Evolutionary conservation across 1,140 invertebrate genomes (phyloP).

Genomic region (Heliconius hewitsoni): DNA sequence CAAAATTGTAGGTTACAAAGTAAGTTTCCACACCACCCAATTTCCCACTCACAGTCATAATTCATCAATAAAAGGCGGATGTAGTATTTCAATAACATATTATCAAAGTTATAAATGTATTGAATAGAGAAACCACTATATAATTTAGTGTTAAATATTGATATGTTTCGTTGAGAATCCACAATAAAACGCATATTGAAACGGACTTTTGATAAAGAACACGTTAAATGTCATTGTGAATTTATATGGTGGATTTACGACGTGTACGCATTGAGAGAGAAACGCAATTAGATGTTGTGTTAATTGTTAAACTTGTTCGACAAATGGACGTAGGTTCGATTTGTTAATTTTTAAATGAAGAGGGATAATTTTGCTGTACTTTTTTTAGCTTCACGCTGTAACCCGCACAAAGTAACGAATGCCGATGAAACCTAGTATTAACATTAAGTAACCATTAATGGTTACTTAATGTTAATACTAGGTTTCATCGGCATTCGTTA

Average conservation of each 20-base stretch:
- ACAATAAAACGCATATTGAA: constrained; percentile 17
- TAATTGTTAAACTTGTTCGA: neutral
- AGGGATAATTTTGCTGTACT: no score
- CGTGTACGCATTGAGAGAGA: neutral
- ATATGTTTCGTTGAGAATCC: neutral
- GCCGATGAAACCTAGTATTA: no score
- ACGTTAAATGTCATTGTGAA: constrained; percentile 15
- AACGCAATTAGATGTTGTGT: neutral
- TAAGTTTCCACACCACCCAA: neutral
- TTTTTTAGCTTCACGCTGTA: no score
- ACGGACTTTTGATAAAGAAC: constrained; percentile 14
- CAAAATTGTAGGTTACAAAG: neutral
- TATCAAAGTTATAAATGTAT: constrained; percentile 24
- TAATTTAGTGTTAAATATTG: constrained; percentile 30
- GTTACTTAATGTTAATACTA: no score
- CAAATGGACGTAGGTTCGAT: neutral
- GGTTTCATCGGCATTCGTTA: no score
- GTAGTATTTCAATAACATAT: constrained; percentile 25
- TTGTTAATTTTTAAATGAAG: neutral
- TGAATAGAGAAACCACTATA: constrained; percentile 24
- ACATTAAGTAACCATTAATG: no score
- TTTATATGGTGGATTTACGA: constrained; percentile 3
- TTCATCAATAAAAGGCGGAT: constrained; percentile 23
- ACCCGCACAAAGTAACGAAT: no score
- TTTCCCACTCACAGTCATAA: constrained; percentile 14